Evolutionary conservation across 2,888 invertebrate species (phyloP).

Genomic region (Dysmachus trigonus): DNA sequence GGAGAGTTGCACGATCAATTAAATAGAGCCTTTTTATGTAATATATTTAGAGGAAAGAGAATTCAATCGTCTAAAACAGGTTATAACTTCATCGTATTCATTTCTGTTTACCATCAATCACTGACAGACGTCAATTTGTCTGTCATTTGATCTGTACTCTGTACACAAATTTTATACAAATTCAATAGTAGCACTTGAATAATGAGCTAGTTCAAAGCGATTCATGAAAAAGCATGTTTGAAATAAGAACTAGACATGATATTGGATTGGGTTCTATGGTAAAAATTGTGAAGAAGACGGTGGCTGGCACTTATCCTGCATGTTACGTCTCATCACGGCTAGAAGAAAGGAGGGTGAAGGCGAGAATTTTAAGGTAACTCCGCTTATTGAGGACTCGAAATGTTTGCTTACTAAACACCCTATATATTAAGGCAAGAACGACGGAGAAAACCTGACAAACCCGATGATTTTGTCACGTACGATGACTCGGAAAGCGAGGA

Average conservation of each 20-base stretch:
- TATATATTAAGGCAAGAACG: conserved; percentile 69
- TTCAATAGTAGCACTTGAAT: background rate
- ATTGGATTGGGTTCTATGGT: conserved; percentile 60
- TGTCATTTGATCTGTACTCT: background rate
- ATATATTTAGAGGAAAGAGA: background rate
- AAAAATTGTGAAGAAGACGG: conserved; percentile 74
- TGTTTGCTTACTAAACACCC: background rate
- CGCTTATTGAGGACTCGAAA: background rate
- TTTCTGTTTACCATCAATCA: background rate
- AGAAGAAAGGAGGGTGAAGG: conserved; percentile 77
- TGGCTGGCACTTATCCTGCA: conserved; percentile 80
- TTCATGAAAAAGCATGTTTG: conserved; percentile 52
- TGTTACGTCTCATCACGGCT: conserved; percentile 77
- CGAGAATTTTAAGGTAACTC: conserved; percentile 58
- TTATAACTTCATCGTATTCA: background rate
- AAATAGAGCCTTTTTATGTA: background rate
- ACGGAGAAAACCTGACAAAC: conserved; percentile 84
- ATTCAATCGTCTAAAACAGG: background rate
- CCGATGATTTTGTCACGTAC: conserved; percentile 89
- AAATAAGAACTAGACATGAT: conserved; percentile 53
- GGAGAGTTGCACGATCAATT: background rate
- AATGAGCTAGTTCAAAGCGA: background rate
- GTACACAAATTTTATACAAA: background rate
- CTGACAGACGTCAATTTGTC: background rate
- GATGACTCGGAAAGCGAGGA: conserved; percentile 89